Base-by-base conservation (phyloP, 2,113 vertebrate genomes). In the Spea bombifrons region DNA sequence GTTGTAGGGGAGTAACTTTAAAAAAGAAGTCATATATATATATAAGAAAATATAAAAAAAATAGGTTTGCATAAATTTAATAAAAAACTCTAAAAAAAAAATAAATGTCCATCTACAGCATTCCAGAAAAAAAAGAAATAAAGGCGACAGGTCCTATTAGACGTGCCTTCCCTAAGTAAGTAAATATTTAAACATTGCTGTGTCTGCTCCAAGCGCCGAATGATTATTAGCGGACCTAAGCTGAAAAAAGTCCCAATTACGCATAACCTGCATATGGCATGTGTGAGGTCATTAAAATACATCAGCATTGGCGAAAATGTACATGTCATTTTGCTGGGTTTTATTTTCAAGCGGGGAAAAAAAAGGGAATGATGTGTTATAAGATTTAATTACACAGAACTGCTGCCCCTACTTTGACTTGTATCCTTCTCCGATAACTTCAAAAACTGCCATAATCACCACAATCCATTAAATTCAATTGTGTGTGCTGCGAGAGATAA, bases 361-460 rank as follows among this genome's bases (percentile, higher is more conserved):
- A 66, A 71, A 73, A 73, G 71, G 65, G 68, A 74, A 63, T 74
- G 67, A 80, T 68, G 78, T 68, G 76, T 73, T 68, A 57, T 80
- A 71, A 68, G 78, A 71, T 80, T 73, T 80, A 80, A 80, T 80
- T 80, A 74, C 78, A 67, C 48, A 71, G 57, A 80, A 67, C 53
- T 68, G 71, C 71, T 45, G 45, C 16, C 50, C 17, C 63, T 72
- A 74, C 68, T 74, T 74, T 74, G 61, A 74, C 78, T 73, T 57
- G 17, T 74, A 55, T 66, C 71, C 65, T n/a, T 80, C 71, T 80
- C 64, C 17, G 52, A 80, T 80, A 80, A 80, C 77, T 66, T 80
- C 71, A 57, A 45, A 80, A 66, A 65, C 78, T 73, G 78, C 78
- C 73, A 74, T 73, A 74, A 73, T 74, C 71, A 68, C 49, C 71